Conservation (phyloP, 2,888 invertebrate genomes). For the Rhorus exstirpatorius region DNA sequence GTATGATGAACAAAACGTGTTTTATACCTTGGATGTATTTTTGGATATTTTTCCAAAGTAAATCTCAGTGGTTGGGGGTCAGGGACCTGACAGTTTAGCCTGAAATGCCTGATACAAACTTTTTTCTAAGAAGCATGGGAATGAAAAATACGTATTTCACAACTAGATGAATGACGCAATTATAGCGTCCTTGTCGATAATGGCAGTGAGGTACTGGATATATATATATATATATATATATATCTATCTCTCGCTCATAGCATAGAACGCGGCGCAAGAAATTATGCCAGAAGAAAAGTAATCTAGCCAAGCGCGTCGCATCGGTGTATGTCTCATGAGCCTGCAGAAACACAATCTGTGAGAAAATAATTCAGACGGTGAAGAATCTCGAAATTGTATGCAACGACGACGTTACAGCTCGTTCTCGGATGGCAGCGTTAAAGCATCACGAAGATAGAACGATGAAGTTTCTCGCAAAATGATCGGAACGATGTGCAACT, state of each 20-base stretch:
- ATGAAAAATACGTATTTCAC: conserved; percentile 44
- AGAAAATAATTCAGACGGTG: conserved; percentile 76
- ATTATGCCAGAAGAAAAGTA: conserved; percentile 78
- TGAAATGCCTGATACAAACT: not conserved
- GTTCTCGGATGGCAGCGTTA: conserved; percentile 67
- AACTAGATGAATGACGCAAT: conserved; percentile 72
- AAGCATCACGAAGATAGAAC: conserved; percentile 65
- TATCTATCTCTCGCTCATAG: conserved; percentile 43
- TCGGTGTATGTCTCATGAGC: conserved; percentile 19
- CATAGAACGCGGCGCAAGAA: conserved; percentile 63
- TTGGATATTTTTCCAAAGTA: too few relatives aligned
- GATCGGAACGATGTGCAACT: conserved; percentile 69
- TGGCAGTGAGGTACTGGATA: conserved; percentile 69
- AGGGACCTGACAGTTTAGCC: too few relatives aligned
- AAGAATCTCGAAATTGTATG: conserved; percentile 35
- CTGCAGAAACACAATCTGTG: conserved; percentile 68
- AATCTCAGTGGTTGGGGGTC: too few relatives aligned
- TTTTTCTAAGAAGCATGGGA: conserved; percentile 25
- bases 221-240: not conserved
- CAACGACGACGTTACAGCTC: conserved; percentile 22
- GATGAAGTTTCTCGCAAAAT: conserved; percentile 36
- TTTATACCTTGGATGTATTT: too few relatives aligned
- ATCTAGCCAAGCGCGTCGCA: conserved; percentile 71
- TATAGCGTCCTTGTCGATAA: conserved; percentile 82
- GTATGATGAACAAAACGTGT: too few relatives aligned